Evolutionary conservation across 2,888 invertebrate genomes (phyloP).

Genomic region (Caenorhabditis sp.): DNA sequence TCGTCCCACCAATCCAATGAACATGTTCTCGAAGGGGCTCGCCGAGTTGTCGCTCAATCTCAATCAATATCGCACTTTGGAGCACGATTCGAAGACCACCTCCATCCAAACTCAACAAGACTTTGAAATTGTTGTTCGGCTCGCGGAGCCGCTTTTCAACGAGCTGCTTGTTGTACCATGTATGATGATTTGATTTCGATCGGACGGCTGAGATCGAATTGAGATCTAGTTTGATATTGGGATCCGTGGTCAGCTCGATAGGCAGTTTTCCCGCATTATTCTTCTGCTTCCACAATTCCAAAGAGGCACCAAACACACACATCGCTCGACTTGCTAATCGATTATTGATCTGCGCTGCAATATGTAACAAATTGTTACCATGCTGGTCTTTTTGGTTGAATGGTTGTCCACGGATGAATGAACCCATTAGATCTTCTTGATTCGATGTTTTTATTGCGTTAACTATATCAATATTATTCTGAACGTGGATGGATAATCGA

Average conservation of each 20-base stretch:
- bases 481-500: not conserved
- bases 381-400: slow-evolving; percentile 20
- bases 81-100: slow-evolving; percentile 41
- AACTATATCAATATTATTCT: not conserved
- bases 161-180: slow-evolving; percentile 22
- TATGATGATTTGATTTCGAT: slow-evolving; percentile 15
- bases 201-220: slow-evolving; percentile 15
- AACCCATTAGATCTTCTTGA: slow-evolving; percentile 6
- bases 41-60: slow-evolving; percentile 32
- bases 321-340: slow-evolving; percentile 20
- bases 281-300: slow-evolving; percentile 30
- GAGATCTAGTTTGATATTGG: slow-evolving; percentile 32
- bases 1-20: slow-evolving; percentile 52
- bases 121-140: slow-evolving; percentile 30
- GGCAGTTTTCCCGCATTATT: slow-evolving; percentile 41
- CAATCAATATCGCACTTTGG: slow-evolving; percentile 31
- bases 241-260: slow-evolving; percentile 31
- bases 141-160: slow-evolving; percentile 29
- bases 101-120: slow-evolving; percentile 46
- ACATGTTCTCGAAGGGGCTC: slow-evolving; percentile 33
- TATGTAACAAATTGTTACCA: slow-evolving; percentile 28
- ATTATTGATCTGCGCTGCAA: slow-evolving; percentile 21
- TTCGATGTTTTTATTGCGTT: not conserved
- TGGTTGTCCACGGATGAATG: slow-evolving; percentile 23
- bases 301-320: slow-evolving; percentile 14